These are phyloP conservation scores for Teleogryllus oceanicus DNA, from an alignment of 2,888 invertebrate species.

Conservation along the genomic window DNA sequence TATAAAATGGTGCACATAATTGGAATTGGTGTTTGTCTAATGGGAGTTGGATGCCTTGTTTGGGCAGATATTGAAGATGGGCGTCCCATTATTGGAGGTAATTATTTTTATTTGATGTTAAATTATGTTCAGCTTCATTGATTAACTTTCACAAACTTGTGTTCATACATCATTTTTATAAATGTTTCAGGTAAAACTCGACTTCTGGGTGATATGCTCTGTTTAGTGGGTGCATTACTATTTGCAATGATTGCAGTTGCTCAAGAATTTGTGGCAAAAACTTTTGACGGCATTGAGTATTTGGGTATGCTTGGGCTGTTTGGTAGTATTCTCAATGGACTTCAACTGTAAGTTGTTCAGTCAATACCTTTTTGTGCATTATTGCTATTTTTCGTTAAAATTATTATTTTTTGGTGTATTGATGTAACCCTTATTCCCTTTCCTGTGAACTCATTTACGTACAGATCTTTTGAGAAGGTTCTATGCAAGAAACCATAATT, in stretches of 20 bases:
- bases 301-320: constrained; percentile 77
- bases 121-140: neutral
- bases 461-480: too few relatives aligned
- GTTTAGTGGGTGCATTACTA: constrained; percentile 70
- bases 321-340: constrained; percentile 70
- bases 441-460: too few relatives aligned
- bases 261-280: constrained; percentile 79
- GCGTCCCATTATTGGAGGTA: constrained; percentile 49
- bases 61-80: constrained; percentile 69
- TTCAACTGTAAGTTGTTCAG: constrained; percentile 64
- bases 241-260: constrained; percentile 75
- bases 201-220: constrained; percentile 77
- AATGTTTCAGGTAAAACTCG: constrained; percentile 64
- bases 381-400: too few relatives aligned
- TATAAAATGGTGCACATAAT: constrained; percentile 72
- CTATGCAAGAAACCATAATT: too few relatives aligned
- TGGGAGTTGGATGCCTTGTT: constrained; percentile 78
- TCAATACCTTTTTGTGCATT: too few relatives aligned
- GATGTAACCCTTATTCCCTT: too few relatives aligned
- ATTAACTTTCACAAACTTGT: too few relatives aligned
- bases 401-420: too few relatives aligned
- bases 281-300: constrained; percentile 72
- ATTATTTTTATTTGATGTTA: neutral
- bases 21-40: constrained; percentile 73
- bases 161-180: too few relatives aligned